Evolutionary conservation across 2,888 invertebrate species (phyloP), one percentile per base, ranked within the genome.

Genomic region (Prosapia bicincta): DNA sequence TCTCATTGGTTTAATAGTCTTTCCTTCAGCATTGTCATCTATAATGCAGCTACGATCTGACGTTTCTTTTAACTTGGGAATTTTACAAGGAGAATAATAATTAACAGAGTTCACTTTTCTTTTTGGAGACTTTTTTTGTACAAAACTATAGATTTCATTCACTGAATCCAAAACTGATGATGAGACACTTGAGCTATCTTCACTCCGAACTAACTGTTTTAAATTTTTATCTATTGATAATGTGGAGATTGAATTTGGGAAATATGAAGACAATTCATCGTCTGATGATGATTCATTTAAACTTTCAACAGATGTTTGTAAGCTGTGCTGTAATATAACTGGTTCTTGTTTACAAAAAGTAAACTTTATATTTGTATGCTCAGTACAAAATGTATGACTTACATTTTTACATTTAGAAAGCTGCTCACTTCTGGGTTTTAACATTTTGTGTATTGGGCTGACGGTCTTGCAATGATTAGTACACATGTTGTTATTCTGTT

Each of bases 121-220:
- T 54, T 54, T 54, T 20, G 54, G 54, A 3, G 54, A 20, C 9
- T 54, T 54, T 54, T 54, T 54, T 54, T 54, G 54, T 3, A 54
- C 54, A 54, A 54, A 54, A 54, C 54, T 54, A 54, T 54, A 54
- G 3, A 54, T 20, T 10, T 54, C 54, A 20, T 20, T 20, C 54
- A 54, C 13, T 54, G 74, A 69, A 6, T 69, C 69, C 2, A 74
- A 26, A 20, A 74, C 74, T 28, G 74, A 74, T 9, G 74, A 74
- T 1, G 74, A 74, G 0, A 74, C 66, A 28, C 74, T 74, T 28
- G 74, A 74, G 68, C 74, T 69, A 15, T 74, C 74, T 23, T 74
- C 74, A 65, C 30, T 65, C 26, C 15, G 13, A 13, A 26, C 65
- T 26, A 43, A 43, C 23, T 73, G 23, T 20, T 74, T 69, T 24